These are phyloP conservation scores for Agrotis clavis DNA, from an alignment of 2,888 invertebrate genomes.

Conservation along the genomic window DNA sequence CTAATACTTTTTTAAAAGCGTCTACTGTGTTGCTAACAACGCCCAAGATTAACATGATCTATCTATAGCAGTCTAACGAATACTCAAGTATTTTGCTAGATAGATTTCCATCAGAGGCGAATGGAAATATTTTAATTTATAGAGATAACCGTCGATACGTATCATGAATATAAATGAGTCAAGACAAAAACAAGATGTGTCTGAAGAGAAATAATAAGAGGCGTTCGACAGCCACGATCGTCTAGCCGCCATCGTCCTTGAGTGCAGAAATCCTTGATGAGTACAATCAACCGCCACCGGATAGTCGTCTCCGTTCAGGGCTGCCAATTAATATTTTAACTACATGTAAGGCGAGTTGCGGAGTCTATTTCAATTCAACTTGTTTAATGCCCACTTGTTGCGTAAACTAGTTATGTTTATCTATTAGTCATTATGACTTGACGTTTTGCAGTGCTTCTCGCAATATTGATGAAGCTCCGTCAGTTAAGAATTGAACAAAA, in stretches of 20 bases:
- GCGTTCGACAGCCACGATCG: conserved; percentile 85
- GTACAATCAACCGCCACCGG: conserved; percentile 91
- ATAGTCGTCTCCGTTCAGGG: conserved; percentile 86
- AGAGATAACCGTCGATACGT: conserved; percentile 87
- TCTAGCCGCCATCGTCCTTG: conserved; percentile 89
- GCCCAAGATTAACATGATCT: conserved; percentile 47
- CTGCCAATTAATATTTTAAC: conserved; percentile 85
- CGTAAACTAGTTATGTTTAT: conserved; percentile 70
- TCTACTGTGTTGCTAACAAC: conserved; percentile 36
- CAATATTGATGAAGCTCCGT: neutral
- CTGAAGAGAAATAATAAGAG: conserved; percentile 89
- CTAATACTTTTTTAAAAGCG: neutral
- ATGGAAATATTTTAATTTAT: conserved; percentile 87
- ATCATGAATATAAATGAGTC: conserved; percentile 90
- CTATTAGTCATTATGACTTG: conserved; percentile 58
- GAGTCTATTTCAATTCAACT: conserved; percentile 70
- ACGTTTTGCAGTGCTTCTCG: conserved; percentile 15
- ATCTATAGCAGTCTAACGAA: conserved; percentile 62
- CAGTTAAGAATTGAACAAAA: neutral
- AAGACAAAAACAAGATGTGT: conserved; percentile 89
- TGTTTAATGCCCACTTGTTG: conserved; percentile 68
- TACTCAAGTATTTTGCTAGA: conserved; percentile 70
- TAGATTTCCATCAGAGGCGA: conserved; percentile 76
- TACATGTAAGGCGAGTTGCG: conserved; percentile 71
- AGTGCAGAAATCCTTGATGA: conserved; percentile 91